Conservation (phyloP, 2,888 invertebrate species). For the Drosophila algonquin region DNA sequence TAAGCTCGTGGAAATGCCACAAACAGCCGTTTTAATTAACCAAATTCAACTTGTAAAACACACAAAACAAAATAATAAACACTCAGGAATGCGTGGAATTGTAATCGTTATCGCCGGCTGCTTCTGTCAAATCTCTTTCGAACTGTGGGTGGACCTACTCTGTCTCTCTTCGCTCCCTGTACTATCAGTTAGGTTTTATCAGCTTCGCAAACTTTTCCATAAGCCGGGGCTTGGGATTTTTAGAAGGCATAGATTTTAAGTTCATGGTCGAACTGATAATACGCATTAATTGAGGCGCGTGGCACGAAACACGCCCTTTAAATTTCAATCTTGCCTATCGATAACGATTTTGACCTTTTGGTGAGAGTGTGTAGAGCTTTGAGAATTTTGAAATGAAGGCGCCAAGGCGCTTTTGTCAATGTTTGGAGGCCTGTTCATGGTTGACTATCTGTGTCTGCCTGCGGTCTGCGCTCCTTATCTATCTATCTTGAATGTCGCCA, state of each 20-base stretch:
- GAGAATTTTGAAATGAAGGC: constrained; percentile 24
- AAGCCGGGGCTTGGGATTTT: constrained; percentile 8
- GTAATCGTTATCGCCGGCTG: constrained; percentile 68
- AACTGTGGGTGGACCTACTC: constrained; percentile 15
- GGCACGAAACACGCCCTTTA: constrained; percentile 5
- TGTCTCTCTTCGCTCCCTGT: constrained; percentile 24
- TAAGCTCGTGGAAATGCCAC: constrained; percentile 1
- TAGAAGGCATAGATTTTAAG: constrained; percentile 40
- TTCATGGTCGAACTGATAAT: constrained; percentile 57
- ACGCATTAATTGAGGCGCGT: constrained; percentile 25
- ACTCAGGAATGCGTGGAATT: constrained; percentile 23
- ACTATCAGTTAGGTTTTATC: constrained; percentile 25
- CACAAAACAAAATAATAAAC: constrained; percentile 18
- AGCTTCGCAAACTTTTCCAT: constrained; percentile 49
- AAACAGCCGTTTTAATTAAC: constrained; percentile 27
- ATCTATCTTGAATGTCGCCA: constrained; percentile 12
- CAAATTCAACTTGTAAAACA: constrained; percentile 21
- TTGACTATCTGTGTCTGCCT: constrained; percentile 7
- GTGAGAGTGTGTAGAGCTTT: constrained; percentile 21
- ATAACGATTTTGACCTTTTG: constrained; percentile 50
- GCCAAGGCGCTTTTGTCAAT: neutral
- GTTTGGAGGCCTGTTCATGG: constrained; percentile 17
- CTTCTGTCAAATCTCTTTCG: constrained; percentile 26
- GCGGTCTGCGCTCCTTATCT: constrained; percentile 27
- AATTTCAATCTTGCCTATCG: constrained; percentile 37